Evolutionary conservation across 1,140 invertebrate genomes (phyloP).

Genomic region (Notospermus geniculatus): DNA sequence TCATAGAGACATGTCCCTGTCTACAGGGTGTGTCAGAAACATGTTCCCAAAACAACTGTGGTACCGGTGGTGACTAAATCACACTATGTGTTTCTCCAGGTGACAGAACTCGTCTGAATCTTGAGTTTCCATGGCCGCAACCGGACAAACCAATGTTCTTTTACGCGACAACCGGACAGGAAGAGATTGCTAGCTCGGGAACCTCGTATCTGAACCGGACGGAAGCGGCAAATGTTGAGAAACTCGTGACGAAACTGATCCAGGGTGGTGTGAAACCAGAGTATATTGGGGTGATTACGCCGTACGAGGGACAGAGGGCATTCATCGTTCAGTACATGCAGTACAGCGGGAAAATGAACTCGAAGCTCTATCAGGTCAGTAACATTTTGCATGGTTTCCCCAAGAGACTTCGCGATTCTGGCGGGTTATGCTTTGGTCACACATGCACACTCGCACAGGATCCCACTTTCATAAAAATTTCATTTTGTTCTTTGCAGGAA

Average conservation of each 20-base stretch:
- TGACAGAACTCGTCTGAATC: conserved; percentile 82
- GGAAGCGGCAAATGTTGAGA: conserved; percentile 98
- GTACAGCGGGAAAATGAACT: conserved; percentile 93
- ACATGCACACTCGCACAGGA: too few species aligned
- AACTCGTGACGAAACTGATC: conserved; percentile 70
- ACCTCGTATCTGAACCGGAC: conserved; percentile 97
- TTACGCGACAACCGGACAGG: conserved; percentile 93
- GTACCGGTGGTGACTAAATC: too few species aligned
- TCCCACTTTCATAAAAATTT: too few species aligned
- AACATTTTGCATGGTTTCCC: not conserved
- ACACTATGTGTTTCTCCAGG: conserved; percentile 58
- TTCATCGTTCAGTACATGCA: conserved; percentile 99
- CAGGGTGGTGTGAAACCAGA: conserved; percentile 94
- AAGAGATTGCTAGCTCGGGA: conserved; percentile 97
- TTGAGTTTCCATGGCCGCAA: conserved; percentile 98
- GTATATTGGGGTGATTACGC: conserved; percentile 99
- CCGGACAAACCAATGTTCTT: conserved; percentile 98
- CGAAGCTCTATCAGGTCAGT: conserved; percentile 84
- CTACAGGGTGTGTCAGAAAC: too few species aligned
- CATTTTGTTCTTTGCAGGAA: too few species aligned
- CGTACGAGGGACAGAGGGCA: conserved; percentile 98
- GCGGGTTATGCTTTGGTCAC: too few species aligned
- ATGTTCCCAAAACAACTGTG: too few species aligned
- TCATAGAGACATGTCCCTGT: too few species aligned
- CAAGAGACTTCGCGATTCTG: too few species aligned